Conservation (phyloP, 2,888 invertebrate species). For the Rhamphomyia laevipes region DNA sequence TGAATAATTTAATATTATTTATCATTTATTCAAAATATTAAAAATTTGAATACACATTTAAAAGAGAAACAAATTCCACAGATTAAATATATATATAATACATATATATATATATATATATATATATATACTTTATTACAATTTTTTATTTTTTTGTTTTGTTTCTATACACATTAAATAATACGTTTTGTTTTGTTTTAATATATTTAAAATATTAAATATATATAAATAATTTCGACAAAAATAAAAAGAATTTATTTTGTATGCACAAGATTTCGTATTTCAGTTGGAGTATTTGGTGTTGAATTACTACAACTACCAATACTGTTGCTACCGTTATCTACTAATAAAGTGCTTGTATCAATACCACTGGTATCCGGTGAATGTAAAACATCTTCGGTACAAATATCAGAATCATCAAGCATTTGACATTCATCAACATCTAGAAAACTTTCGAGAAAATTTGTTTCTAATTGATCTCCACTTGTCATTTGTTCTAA, state of each 20-base stretch:
- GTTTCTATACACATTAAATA: not conserved
- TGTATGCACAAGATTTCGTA: conserved; percentile 34
- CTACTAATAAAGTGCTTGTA: conserved; percentile 27
- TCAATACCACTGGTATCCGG: conserved; percentile 32
- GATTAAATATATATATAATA: no score
- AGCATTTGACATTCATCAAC: conserved; percentile 32
- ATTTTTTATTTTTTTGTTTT: not conserved
- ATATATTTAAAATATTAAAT: not conserved
- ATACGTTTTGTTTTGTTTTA: not conserved
- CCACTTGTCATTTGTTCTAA: conserved; percentile 50
- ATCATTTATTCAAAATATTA: no score
- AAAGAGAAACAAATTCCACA: no score
- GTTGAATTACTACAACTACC: conserved; percentile 14
- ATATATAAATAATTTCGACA: not conserved
- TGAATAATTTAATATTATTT: no score
- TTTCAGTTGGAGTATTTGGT: conserved; percentile 21
- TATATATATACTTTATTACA: not conserved
- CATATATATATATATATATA: no score
- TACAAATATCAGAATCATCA: conserved; percentile 24
- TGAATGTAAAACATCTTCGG: conserved; percentile 26
- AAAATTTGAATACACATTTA: no score
- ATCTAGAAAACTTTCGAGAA: conserved; percentile 33
- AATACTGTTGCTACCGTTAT: conserved; percentile 24
- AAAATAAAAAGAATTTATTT: not conserved
- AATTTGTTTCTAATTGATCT: conserved; percentile 23